Evolutionary conservation across 2,113 vertebrate species (phyloP).

Genomic region (Calyptomena viridis): DNA sequence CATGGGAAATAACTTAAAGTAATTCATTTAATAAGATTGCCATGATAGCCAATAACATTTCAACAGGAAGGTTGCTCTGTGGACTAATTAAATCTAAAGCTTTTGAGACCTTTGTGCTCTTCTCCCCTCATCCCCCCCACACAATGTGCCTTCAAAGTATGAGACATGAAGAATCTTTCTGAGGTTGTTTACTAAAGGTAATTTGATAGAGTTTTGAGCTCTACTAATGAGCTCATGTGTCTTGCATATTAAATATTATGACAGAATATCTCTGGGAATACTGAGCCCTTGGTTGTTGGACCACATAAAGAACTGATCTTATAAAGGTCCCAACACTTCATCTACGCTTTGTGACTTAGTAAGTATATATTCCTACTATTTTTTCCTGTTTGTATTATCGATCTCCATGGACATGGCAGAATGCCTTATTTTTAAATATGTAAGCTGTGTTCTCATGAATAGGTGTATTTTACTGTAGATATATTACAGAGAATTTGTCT

Average conservation of each 20-base stretch:
- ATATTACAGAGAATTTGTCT: background rate
- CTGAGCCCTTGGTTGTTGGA: background rate
- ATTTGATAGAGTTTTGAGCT: constrained; percentile 56
- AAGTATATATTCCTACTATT: background rate
- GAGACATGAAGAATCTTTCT: background rate
- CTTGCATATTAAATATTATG: constrained; percentile 24
- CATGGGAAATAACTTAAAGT: constrained; percentile 42
- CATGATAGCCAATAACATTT: constrained; percentile 48
- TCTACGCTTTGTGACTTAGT: background rate
- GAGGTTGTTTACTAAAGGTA: constrained; percentile 57
- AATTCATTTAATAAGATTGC: constrained; percentile 41
- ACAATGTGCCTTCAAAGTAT: background rate
- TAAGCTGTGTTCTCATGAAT: background rate
- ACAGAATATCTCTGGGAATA: background rate
- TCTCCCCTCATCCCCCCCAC: background rate
- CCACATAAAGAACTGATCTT: background rate
- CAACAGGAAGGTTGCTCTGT: constrained; percentile 21
- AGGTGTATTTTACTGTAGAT: background rate
- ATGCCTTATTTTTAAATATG: background rate
- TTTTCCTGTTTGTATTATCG: background rate
- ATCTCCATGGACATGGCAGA: background rate
- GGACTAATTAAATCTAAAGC: constrained; percentile 53
- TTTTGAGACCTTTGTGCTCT: constrained; percentile 5
- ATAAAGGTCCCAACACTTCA: background rate
- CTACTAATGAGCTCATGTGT: constrained; percentile 26